phyloP scores from a whole-genome alignment of 2,113 vertebrate genomes.

The Sinocyclocheilus anshuiensis region DNA sequence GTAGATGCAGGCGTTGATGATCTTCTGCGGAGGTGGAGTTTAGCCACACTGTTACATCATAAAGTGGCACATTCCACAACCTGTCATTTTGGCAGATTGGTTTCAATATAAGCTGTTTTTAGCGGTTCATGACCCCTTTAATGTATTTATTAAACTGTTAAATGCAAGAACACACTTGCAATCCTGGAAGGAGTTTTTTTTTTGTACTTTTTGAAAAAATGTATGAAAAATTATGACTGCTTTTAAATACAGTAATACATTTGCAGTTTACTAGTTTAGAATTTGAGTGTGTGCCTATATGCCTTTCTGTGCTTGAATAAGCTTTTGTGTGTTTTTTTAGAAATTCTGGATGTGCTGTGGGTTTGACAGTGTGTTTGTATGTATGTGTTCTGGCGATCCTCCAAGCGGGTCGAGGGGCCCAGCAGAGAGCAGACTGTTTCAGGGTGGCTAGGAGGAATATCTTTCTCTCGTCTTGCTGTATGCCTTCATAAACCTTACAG shows the following conservation, averaged over 20 bases:
- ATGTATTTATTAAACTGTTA: background rate
- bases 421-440: conserved; percentile 49
- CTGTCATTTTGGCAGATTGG: too few species aligned
- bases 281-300: conserved; percentile 41
- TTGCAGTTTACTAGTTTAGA: background rate
- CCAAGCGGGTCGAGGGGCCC: conserved; percentile 53
- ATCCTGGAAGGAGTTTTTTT: background rate
- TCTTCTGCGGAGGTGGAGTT: too few species aligned
- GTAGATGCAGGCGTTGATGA: too few species aligned
- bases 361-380: conserved; percentile 45
- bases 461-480: conserved; percentile 10
- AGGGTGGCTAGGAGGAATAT: conserved; percentile 33
- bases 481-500: conserved; percentile 30
- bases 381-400: conserved; percentile 51
- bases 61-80: too few species aligned
- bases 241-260: conserved; percentile 6
- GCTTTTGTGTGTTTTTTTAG: background rate
- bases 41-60: too few species aligned
- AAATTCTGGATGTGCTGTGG: background rate
- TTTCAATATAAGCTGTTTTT: too few species aligned
- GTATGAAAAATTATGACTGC: background rate
- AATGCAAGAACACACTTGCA: background rate
- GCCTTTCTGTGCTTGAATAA: conserved; percentile 21
- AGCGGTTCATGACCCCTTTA: too few species aligned
- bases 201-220: background rate